Percentiles rank a stretch among this genome's conserved stretches.
Evolutionary conservation across 2,888 invertebrate genomes (phyloP).

Genomic region (Acleris sparsana): DNA sequence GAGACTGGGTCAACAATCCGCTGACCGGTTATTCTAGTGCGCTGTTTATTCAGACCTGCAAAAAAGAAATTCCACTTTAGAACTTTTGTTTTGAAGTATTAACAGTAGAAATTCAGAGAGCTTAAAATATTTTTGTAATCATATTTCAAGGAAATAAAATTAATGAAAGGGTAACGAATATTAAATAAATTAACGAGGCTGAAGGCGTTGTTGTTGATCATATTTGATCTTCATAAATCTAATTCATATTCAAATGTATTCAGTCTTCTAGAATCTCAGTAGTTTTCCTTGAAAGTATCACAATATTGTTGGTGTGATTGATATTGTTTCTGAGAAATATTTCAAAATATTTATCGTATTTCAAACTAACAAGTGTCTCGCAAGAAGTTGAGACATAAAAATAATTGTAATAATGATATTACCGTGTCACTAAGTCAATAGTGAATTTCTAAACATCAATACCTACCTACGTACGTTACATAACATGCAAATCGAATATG

Average conservation of each 20-base stretch:
- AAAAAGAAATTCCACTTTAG: conserved; percentile 51
- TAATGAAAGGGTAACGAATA: background rate
- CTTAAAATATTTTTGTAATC: background rate
- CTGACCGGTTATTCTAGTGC: conserved; percentile 59
- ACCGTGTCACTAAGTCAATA: conserved; percentile 34
- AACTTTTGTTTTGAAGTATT: conserved; percentile 17
- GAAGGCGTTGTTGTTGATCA: conserved; percentile 17
- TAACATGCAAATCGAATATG: conserved; percentile 37
- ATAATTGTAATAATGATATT: conserved; percentile 9
- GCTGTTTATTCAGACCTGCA: conserved; percentile 69
- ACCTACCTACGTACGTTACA: conserved; percentile 31
- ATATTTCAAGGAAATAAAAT: background rate
- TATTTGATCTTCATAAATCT: conserved; percentile 12
- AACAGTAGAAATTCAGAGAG: background rate
- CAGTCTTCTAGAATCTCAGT: conserved; percentile 8
- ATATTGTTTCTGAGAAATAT: background rate
- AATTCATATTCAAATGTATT: conserved; percentile 26
- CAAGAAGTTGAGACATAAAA: conserved; percentile 12
- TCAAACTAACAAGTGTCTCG: background rate
- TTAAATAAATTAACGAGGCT: background rate
- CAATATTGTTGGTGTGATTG: conserved; percentile 1
- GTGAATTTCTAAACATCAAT: conserved; percentile 37
- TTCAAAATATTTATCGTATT: conserved; percentile 1
- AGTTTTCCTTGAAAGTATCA: conserved; percentile 22
- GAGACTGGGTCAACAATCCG: conserved; percentile 74